Evolutionary conservation across 2,797 vertebrate species (phyloP).

Genomic region (Danio tinwini): DNA sequence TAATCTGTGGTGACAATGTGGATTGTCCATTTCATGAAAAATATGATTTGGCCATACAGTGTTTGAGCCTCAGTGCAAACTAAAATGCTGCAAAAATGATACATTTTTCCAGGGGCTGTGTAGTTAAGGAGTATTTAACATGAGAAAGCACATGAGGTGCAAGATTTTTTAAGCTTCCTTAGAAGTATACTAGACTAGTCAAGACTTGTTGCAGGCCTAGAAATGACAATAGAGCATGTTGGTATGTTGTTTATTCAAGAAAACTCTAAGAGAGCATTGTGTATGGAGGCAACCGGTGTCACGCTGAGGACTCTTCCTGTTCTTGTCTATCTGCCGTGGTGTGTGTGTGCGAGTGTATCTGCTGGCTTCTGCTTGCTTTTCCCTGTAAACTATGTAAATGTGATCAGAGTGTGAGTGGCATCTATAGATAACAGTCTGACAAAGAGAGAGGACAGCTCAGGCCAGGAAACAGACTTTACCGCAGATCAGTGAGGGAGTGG

Average conservation of each 20-base stretch:
- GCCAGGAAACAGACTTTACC: conserved; percentile 56
- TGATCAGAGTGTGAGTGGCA: conserved; percentile 45
- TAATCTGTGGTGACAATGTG: conserved; percentile 9
- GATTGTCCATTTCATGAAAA: background rate
- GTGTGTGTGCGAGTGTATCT: background rate
- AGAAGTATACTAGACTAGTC: conserved; percentile 17
- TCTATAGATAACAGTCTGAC: conserved; percentile 50
- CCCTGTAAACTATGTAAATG: conserved; percentile 30
- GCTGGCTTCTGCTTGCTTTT: conserved; percentile 1
- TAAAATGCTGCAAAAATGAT: background rate
- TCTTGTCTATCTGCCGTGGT: background rate
- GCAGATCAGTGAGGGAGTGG: conserved; percentile 11
- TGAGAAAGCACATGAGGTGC: background rate
- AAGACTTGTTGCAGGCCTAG: conserved; percentile 9
- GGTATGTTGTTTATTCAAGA: conserved; percentile 38
- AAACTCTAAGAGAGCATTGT: conserved; percentile 35
- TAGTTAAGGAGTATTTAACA: background rate
- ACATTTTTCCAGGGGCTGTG: background rate
- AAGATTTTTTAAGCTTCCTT: background rate
- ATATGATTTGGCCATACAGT: background rate
- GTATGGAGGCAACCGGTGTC: conserved; percentile 35
- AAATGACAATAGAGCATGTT: conserved; percentile 2
- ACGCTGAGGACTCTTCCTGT: conserved; percentile 46
- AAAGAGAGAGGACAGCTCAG: conserved; percentile 39
- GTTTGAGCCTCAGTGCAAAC: background rate